phyloP scores from a whole-genome alignment of 2,797 vertebrate species.

The Gadopsis marmoratus region DNA sequence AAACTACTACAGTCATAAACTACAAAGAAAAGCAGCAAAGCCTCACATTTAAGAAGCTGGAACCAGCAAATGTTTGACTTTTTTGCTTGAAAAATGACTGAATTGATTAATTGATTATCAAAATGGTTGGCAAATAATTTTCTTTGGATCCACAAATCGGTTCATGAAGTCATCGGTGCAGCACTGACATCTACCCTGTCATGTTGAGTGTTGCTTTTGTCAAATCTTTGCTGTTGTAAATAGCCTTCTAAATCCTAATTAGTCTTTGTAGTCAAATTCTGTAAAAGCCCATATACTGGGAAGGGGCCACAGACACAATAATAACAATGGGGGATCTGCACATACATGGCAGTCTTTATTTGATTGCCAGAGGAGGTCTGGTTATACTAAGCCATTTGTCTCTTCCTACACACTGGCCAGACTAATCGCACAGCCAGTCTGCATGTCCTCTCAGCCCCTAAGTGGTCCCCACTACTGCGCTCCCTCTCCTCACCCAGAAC shows the following conservation, averaged over 20 bases:
- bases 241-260: constrained; percentile 24
- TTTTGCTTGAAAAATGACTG: too few relatives aligned
- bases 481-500: constrained; percentile 56
- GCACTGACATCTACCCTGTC: neutral
- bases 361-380: constrained; percentile 70
- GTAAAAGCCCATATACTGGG: constrained; percentile 1
- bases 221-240: constrained; percentile 15
- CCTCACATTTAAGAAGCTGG: too few relatives aligned
- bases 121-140: too few relatives aligned
- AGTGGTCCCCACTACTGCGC: constrained; percentile 46
- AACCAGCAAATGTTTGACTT: too few relatives aligned
- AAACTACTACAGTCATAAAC: too few relatives aligned
- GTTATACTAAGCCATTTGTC: constrained; percentile 73
- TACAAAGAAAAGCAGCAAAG: too few relatives aligned
- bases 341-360: constrained; percentile 65
- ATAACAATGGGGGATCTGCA: constrained; percentile 51
- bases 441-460: constrained; percentile 54
- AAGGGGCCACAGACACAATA: constrained; percentile 20
- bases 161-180: too few relatives aligned
- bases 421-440: constrained; percentile 67
- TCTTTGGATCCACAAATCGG: too few relatives aligned
- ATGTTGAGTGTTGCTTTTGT: constrained; percentile 12
- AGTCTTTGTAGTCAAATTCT: constrained; percentile 17
- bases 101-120: too few relatives aligned
- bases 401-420: constrained; percentile 55